Base-by-base conservation (phyloP, 2,888 invertebrate species). In the Fissipunctia ypsillon region DNA sequence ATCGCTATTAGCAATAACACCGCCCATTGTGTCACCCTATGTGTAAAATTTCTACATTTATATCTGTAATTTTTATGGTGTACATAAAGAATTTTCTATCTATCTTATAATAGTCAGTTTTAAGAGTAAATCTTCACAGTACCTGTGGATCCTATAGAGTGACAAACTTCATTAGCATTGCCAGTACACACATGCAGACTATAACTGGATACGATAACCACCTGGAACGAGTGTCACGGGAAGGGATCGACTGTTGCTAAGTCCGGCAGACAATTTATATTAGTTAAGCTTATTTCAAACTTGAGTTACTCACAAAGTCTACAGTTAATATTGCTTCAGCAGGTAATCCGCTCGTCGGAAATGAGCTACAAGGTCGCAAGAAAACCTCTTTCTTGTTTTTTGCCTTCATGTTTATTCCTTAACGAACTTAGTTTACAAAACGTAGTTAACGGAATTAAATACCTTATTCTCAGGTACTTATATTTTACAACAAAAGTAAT, bases 331-430 rank as follows among this genome's bases (percentile, higher is more conserved):
- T 57, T 61, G 28, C 56, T 50, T 66, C 48, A 54, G 66, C 52
- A 72, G 60, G 73, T 83, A 72, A 80, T 66, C 31, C 38, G 14
- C 57, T 67, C 57, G 66, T 60, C 64, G 57, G 52, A 67, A 72
- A 72, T 77, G 48, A 69, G 35, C 9, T 10, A 65, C 25, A 64
- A 65, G 61, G 61, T 69, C 59, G 28, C 43, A 41, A 69, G 52
- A 43, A 43, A 56, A 28, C 63, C 35, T 68, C 43, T 68, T 71
- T 57, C 68, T 70, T 66, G 60, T 64, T 76, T 80, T 78, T 83
- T 61, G 65, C 28, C 5, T 48, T 52, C 28, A 16, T 61, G 56
- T 78, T 66, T 78, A 64, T 50, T 83, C 71, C 57, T 1, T 69
- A 61, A 57, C 50, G 65, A 71, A 52, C 83, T 48, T 28, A 50